Conservation (phyloP, 1,140 invertebrate species). For the Leptonema lineaticorne region DNA sequence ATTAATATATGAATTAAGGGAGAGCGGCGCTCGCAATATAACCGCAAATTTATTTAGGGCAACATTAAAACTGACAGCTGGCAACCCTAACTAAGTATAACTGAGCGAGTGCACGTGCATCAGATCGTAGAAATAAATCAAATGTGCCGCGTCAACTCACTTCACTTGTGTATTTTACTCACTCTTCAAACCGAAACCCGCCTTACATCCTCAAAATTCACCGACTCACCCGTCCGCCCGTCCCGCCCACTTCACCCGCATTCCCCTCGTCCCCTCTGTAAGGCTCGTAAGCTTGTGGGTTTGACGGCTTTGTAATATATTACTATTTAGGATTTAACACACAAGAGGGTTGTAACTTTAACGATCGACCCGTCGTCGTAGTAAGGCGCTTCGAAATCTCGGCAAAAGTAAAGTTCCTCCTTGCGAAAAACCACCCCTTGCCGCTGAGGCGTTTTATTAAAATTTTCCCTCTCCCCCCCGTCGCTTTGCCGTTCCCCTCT, state of each 20-base stretch:
- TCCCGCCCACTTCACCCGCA: too few relatives aligned
- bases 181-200: too few relatives aligned
- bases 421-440: too few relatives aligned
- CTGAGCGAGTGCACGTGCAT: neutral
- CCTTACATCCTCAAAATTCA: too few relatives aligned
- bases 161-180: neutral
- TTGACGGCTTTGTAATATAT: slow-evolving; percentile 19
- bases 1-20: too few relatives aligned
- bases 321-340: slow-evolving; percentile 16
- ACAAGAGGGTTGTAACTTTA: slow-evolving; percentile 14
- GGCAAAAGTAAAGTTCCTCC: neutral
- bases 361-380: neutral
- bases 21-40: too few relatives aligned
- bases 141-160: neutral
- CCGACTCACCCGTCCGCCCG: too few relatives aligned
- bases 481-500: too few relatives aligned
- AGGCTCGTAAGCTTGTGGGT: slow-evolving; percentile 5
- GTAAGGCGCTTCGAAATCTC: neutral
- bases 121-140: slow-evolving; percentile 8
- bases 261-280: neutral
- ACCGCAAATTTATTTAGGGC: too few relatives aligned
- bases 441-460: neutral
- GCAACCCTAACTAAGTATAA: too few relatives aligned
- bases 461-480: neutral
- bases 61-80: too few relatives aligned